Conservation (phyloP, 2,888 invertebrate genomes). For the Dryadula phaetusa region DNA sequence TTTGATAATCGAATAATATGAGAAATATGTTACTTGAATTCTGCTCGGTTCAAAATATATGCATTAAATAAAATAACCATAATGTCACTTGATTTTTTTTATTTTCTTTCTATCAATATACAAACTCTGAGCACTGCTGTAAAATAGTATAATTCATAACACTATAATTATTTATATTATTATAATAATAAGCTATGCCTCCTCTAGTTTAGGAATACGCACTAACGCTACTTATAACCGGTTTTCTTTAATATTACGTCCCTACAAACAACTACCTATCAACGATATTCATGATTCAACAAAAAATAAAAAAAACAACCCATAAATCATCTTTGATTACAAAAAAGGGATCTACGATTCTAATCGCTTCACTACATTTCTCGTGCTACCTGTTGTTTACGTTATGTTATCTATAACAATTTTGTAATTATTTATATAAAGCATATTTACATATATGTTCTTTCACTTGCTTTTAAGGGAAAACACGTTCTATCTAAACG, state of each 20-base stretch:
- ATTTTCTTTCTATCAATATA: no score
- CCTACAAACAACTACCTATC: constrained; percentile 34
- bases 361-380: constrained; percentile 68
- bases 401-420: constrained; percentile 43
- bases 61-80: no score
- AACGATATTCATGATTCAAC: constrained; percentile 34
- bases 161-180: no score
- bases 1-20: no score
- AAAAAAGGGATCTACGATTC: constrained; percentile 50
- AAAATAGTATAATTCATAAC: no score
- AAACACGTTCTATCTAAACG: no score
- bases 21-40: no score
- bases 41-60: no score
- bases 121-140: no score
- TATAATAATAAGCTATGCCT: neutral
- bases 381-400: constrained; percentile 64
- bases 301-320: constrained; percentile 43
- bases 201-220: constrained; percentile 1
- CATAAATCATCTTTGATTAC: constrained; percentile 49
- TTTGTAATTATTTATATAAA: neutral
- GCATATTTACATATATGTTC: no score
- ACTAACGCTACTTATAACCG: constrained; percentile 18
- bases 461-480: no score
- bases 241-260: constrained; percentile 13
- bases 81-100: no score